Evolutionary conservation across 2,113 vertebrate species (phyloP).

Genomic region (Brienomyrus longianalis): DNA sequence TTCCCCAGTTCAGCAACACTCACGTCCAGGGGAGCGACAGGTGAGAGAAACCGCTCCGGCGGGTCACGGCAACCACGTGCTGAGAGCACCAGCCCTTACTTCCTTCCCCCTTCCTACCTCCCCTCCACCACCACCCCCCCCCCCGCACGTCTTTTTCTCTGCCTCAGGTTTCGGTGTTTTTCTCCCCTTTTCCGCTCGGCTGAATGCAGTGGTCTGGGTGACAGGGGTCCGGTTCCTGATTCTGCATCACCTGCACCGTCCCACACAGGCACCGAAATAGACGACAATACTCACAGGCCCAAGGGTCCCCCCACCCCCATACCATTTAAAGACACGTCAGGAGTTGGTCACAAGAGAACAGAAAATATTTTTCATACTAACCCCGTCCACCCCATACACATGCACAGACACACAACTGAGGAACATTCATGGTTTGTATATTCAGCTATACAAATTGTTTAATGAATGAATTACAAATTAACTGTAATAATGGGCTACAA

Average conservation of each 20-base stretch:
- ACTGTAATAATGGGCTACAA: neutral
- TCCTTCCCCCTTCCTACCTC: conserved; percentile 1
- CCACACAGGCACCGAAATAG: conserved; percentile 16
- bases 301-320: neutral
- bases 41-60: neutral
- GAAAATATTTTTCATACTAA: neutral
- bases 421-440: neutral
- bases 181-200: neutral
- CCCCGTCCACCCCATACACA: neutral
- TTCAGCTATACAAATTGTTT: neutral
- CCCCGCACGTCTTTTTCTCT: neutral
- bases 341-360: neutral
- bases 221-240: conserved; percentile 15
- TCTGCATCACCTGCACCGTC: neutral
- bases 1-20: neutral
- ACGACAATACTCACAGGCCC: neutral
- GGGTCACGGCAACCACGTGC: neutral
- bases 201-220: neutral
- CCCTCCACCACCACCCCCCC: neutral
- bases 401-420: neutral
- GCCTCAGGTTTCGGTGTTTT: neutral
- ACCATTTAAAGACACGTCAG: neutral
- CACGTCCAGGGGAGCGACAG: neutral
- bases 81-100: conserved; percentile 7
- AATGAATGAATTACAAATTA: neutral